Base-by-base conservation (phyloP, 2,113 vertebrate genomes). In the Rhizomys pruinosus region DNA sequence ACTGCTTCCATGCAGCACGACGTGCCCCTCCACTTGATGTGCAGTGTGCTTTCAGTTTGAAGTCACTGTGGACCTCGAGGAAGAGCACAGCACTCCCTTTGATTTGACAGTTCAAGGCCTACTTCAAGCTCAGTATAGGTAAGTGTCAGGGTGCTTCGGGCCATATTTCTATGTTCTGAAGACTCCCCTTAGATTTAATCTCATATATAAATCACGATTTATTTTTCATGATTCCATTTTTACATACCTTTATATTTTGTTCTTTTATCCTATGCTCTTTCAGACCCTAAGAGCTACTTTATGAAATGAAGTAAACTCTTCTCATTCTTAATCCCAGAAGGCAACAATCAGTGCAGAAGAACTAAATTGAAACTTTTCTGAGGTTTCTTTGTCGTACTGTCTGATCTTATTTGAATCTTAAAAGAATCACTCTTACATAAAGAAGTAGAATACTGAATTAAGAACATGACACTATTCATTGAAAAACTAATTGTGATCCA, bases 171-270 rank as follows among this genome's bases (percentile, higher is more conserved):
- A 25, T 71, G 55, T 72, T 86, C 25, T 86, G 79, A 82, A 52
- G 23, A 47, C 82, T 92, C 63, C 68, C 42, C 47, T 71, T 52
- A n/a, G 25, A 47, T 86, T 47, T 86, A 23, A 42, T 69, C 25
- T 79, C 61, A 39, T 55, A 79, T 47, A 23, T 64, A 64, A 63
- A 2, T 85, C 5, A 52, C 25, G 22, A 91, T 88, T 85, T 91
- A 59, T 69, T 92, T 94, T 93, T 72, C 47, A 64, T 59, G 12
- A 44, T 91, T 64, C 37, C 37, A 94, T 76, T 92, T 89, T 90
- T 81, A 72, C 78, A 22, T 34, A 7, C 52, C 39, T 90, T 95
- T 92, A 39, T 80, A 22, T 80, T 81, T 69, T 80, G n/a, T 69
- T 92, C n/a, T 90, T 90, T 92, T 85, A 57, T 77, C 76, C 32